Percentiles rank a stretch among this genome's conserved stretches.
phyloP scores from a whole-genome alignment of 2,888 invertebrate genomes.

The Megamerina dolium region DNA sequence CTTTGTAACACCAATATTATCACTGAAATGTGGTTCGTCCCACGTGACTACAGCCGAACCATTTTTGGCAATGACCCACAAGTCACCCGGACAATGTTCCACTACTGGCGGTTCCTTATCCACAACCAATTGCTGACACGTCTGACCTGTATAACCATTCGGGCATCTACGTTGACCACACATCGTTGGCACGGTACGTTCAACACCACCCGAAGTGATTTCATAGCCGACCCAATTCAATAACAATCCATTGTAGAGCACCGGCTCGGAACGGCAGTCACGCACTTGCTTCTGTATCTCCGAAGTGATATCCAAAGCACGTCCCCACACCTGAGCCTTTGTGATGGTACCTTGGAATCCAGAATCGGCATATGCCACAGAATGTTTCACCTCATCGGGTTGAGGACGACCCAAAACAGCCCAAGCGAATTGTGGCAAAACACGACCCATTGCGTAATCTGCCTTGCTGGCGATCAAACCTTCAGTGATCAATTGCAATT shows the following conservation, averaged over 20 bases:
- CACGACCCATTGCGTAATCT: slow-evolving; percentile 80
- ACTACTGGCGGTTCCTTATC: slow-evolving; percentile 83
- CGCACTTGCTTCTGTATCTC: slow-evolving; percentile 92
- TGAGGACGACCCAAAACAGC: slow-evolving; percentile 86
- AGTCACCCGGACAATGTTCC: slow-evolving; percentile 86
- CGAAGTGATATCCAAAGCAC: slow-evolving; percentile 83
- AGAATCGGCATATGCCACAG: slow-evolving; percentile 68
- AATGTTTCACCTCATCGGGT: slow-evolving; percentile 56
- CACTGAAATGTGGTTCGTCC: slow-evolving; percentile 88
- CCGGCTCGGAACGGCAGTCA: slow-evolving; percentile 87
- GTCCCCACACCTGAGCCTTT: slow-evolving; percentile 90
- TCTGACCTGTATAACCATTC: slow-evolving; percentile 76
- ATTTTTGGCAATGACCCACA: slow-evolving; percentile 90
- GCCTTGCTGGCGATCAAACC: slow-evolving; percentile 89
- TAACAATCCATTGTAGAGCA: slow-evolving; percentile 76
- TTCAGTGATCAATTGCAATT: slow-evolving; percentile 88
- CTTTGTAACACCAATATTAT: slow-evolving; percentile 75
- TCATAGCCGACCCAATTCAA: slow-evolving; percentile 94
- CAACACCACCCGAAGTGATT: slow-evolving; percentile 80
- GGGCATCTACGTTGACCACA: slow-evolving; percentile 87
- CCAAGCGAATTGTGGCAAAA: slow-evolving; percentile 82
- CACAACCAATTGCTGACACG: slow-evolving; percentile 76
- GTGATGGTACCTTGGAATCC: slow-evolving; percentile 96
- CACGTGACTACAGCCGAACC: slow-evolving; percentile 84
- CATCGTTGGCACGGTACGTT: slow-evolving; percentile 83